Base-by-base conservation (phyloP, 2,797 vertebrate species). In the Poeciliopsis presidionis region DNA sequence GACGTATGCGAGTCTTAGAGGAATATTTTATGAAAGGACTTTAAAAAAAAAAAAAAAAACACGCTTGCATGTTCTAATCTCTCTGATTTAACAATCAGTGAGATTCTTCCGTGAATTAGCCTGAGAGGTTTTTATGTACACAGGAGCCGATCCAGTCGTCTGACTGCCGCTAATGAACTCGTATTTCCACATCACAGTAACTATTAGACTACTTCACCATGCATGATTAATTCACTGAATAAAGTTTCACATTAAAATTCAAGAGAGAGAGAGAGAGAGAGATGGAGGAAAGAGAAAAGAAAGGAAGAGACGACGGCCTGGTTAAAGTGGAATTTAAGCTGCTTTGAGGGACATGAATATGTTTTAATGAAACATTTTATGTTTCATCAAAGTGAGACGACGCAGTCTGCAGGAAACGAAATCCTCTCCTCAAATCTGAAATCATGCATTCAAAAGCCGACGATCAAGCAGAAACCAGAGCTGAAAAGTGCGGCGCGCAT, bases 121-220 rank as follows among this genome's bases (percentile, higher is more conserved):
- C 41, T 80, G 79, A 88, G 78, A 77, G 59, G 71, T 73, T 75
- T 81, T 86, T 72, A 83, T 85, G 70, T 77, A 83, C 82, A 82
- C 84, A 69, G 74, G 75, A 88, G 76, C 80, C 76, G 65, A 82
- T 83, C 86, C 74, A 83, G 75, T 85, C 81, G 76, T 90, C 80
- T 91, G 90, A 86, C 90, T 88, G 77, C 75, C 75, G 67, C 83
- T 89, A 94, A 93, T 92, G 86, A 87, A 86, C 80, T 88, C 84
- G 89, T 90, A 91, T 93, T 93, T 90, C 89, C 92, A 93, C 88
- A 93, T 94, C 90, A 91, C 86, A 87, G 75, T 72, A 80, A 90
- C 84, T 86, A 91, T 92, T 84, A 90, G 81, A 82, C 81, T 81
- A 81, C 83, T 89, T 91, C 81, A 84, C 77, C 83, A 73, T 75